Conservation (phyloP, 2,797 vertebrate species). For the Tauraco hartlaubi region DNA sequence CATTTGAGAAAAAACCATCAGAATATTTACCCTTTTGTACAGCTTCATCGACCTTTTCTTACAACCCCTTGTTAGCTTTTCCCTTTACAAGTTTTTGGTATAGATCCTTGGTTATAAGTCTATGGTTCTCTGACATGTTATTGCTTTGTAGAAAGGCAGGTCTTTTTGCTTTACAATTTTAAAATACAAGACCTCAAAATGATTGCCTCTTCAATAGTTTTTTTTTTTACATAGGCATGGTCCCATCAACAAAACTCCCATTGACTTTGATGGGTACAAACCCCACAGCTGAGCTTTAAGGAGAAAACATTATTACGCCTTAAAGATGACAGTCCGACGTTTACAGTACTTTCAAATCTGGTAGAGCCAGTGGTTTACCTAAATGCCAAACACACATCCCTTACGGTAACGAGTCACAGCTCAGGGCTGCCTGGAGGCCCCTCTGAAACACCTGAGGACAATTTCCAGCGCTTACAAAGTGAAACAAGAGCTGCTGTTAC, state of each 20-base stretch:
- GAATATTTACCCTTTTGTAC: constrained; percentile 61
- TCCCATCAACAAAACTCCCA: background rate
- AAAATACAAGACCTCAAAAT: constrained; percentile 8
- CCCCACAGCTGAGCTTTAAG: background rate
- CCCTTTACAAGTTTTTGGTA: constrained; percentile 43
- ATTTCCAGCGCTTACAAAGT: background rate
- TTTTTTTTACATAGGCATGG: background rate
- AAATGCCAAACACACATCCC: background rate
- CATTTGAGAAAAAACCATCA: constrained; percentile 47
- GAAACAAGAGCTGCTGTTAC: background rate
- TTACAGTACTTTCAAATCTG: background rate
- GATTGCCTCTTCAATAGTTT: background rate
- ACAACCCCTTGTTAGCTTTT: constrained; percentile 55
- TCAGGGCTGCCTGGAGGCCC: background rate
- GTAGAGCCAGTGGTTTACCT: background rate
- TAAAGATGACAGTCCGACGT: background rate
- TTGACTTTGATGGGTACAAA: background rate
- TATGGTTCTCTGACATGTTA: background rate
- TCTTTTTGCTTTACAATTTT: constrained; percentile 10
- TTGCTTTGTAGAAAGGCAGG: constrained; percentile 5
- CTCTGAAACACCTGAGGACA: background rate
- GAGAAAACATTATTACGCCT: background rate
- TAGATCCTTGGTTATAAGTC: constrained; percentile 49
- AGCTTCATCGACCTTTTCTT: constrained; percentile 53
- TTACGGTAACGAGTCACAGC: background rate